Base-by-base conservation (phyloP, 2,888 invertebrate species). In the Himalopsyche tibetana region DNA sequence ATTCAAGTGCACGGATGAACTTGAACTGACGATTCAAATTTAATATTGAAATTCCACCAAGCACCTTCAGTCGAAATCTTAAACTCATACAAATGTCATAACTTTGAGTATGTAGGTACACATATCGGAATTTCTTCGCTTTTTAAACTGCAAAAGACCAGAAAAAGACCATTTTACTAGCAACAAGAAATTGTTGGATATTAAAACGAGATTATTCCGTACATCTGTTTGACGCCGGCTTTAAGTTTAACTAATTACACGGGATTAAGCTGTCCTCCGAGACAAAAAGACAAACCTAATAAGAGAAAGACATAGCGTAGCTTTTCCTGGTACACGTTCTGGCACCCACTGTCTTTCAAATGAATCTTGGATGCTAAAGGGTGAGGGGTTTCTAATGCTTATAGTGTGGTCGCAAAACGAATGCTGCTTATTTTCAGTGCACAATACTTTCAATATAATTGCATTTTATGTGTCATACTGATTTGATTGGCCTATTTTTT, bases 171-270 rank as follows among this genome's bases (percentile, higher is more conserved):
- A 63, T 63, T 63, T 19, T 8, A 19, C 63, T 19, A 63, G 63
- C 63, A 63, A 63, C 40, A 38, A 56, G 63, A 51, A 80, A 80
- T 56, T 45, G 56, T 56, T 56, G 82, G 79, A 85, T 84, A 86
- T 88, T 87, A 88, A 85, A 86, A 69, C 55, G 56, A 55, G 88
- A 88, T 88, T 88, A 88, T 79, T 19, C 82, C 80, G 69, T 86
- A 88, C 86, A 88, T 86, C 85, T 88, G 88, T 87, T 87, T 87
- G 86, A 85, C 85, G 85, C 86, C 42, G 88, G 85, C 82, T 86
- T 84, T 69, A 85, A 88, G 84, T 87, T 88, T 84, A 87, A 88
- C 85, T 88, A 88, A 87, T 88, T 87, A 87, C 85, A 36, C 83
- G 79, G 85, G 86, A 88, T 86, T 88, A 88, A 83, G 56, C 79